Evolutionary conservation across 2,113 vertebrate species (phyloP).

Genomic region (Tonatia bakeri): DNA sequence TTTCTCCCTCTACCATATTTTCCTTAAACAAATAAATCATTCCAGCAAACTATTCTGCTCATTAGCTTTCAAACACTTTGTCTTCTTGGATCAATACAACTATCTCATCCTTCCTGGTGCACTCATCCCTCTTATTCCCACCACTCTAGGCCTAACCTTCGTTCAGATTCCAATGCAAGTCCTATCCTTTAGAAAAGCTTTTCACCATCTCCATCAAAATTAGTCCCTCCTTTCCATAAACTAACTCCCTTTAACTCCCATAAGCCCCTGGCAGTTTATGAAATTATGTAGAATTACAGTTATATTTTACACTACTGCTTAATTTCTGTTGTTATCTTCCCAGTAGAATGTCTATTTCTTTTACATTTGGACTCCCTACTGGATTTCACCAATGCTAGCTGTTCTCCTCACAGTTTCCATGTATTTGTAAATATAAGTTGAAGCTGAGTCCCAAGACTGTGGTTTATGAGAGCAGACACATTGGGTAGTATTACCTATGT

Average conservation of each 20-base stretch:
- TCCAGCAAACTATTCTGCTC: background rate
- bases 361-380: background rate
- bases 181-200: background rate
- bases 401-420: background rate
- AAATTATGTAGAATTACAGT: background rate
- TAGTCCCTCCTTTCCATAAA: constrained; percentile 1
- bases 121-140: background rate
- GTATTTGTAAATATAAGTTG: background rate
- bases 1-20: constrained; percentile 10
- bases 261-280: background rate
- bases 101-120: background rate
- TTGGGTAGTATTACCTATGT: background rate
- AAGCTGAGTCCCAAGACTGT: background rate
- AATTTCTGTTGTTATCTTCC: background rate
- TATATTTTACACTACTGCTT: background rate
- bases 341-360: background rate
- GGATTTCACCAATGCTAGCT: background rate
- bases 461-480: background rate
- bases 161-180: constrained; percentile 16
- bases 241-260: background rate
- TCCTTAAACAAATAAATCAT: background rate
- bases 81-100: background rate
- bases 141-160: background rate
- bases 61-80: background rate
- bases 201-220: background rate